Evolutionary conservation across 2,797 vertebrate genomes (phyloP).

Genomic region (Hapalemur alaotrensis): DNA sequence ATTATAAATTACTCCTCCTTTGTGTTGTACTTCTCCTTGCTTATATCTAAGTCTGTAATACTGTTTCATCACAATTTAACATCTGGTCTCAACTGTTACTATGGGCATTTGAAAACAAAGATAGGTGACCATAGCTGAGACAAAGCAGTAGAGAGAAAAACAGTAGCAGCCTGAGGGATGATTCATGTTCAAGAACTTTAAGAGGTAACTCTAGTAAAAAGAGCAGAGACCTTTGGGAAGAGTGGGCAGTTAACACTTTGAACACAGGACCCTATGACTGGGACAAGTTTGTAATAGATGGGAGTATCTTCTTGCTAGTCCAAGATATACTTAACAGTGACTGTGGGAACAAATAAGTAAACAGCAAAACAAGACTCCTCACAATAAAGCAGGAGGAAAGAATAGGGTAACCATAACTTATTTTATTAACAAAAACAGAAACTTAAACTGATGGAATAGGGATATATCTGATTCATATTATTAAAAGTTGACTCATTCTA

Average conservation of each 20-base stretch:
- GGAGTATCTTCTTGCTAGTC: background rate
- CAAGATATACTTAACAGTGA: background rate
- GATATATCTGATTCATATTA: background rate
- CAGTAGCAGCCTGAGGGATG: background rate
- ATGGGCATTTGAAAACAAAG: background rate
- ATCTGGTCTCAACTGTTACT: background rate
- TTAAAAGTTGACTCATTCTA: background rate
- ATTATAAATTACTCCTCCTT: background rate
- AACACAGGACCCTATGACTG: rapidly evolving
- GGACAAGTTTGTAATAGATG: background rate
- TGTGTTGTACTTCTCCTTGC: background rate
- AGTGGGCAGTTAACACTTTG: background rate
- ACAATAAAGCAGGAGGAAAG: background rate
- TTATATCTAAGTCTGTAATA: background rate
- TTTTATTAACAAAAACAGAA: background rate
- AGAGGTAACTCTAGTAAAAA: background rate
- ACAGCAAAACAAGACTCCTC: background rate
- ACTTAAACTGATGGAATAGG: background rate
- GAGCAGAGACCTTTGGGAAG: background rate
- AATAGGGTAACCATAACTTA: background rate
- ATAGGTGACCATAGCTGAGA: background rate
- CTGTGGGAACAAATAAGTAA: background rate
- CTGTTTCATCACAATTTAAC: background rate
- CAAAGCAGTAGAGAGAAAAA: background rate
- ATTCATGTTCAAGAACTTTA: background rate